Evolutionary conservation across 2,888 invertebrate species (phyloP), one percentile per base, ranked within the genome.

Genomic region (Lasiommata megera): DNA sequence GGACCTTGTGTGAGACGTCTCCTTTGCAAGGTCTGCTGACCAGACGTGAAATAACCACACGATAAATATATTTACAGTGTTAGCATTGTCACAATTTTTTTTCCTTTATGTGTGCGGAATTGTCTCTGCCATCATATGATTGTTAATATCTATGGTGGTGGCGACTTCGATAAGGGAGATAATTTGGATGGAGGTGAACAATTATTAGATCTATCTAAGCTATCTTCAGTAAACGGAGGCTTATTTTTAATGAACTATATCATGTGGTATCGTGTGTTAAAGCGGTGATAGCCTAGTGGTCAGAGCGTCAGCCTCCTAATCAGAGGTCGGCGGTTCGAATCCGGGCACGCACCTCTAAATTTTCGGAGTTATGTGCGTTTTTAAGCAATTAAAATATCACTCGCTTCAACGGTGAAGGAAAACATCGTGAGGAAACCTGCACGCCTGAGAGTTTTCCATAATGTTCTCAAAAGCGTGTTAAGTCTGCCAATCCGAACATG

Each of bases 91-190:
- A 55, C 40, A 7, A 58, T n/a, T 52, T 43, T 43, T 18, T 34
- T 48, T 52, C 23, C 36, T 18, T 48, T 38, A 34, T 34, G 31
- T 55, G 7, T 66, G 84, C 82, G 84, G 84, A 71, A 64, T 56
- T 57, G 75, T 70, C 76, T 67, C 70, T 66, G 68, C 76, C 80
- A 77, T 77, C 77, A 71, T 80, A 81, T 58, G 84, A 73, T 80
- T 63, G 14, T 67, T 56, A 51, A 79, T 85, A 80, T 82, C 81
- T 85, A 72, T 80, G 82, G 76, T 80, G 86, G 72, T 61, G 51
- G 62, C 11, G 34, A 40, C 52, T 61, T 61, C 36, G 31, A 55
- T 52, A 47, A 31, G 38, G 51, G 38, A 9, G 47, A n/a, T n/a
- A 17, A n/a, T 46, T 29, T 48, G 38, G 31, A 56, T 16, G 69